These are phyloP conservation scores for Poecilia picta DNA, from an alignment of 2,797 vertebrate genomes.

Conservation along the genomic window DNA sequence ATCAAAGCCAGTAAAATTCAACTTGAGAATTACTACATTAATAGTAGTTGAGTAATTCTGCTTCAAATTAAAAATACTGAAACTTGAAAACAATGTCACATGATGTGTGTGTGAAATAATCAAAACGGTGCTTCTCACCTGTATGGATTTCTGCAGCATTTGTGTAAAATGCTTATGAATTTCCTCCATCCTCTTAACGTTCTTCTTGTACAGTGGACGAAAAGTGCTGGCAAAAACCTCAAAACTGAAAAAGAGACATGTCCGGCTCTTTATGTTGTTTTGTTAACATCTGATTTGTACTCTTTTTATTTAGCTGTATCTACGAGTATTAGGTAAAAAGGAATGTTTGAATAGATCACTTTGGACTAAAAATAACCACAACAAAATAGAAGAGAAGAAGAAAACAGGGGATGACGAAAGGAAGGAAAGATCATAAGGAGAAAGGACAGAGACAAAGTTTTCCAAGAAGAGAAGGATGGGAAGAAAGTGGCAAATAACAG, in stretches of 20 bases:
- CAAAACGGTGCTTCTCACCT: constrained; percentile 71
- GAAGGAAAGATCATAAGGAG: neutral
- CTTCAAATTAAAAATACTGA: neutral
- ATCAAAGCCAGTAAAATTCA: neutral
- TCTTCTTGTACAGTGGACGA: constrained; percentile 83
- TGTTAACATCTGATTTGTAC: neutral
- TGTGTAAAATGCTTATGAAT: constrained; percentile 88
- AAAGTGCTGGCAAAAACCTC: constrained; percentile 86
- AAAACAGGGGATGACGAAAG: neutral
- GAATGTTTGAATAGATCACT: neutral
- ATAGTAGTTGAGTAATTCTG: neutral
- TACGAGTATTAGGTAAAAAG: neutral
- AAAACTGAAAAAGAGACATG: constrained; percentile 76
- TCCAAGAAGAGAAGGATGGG: neutral
- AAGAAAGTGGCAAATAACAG: neutral
- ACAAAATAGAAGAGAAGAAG: neutral
- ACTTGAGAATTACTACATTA: neutral
- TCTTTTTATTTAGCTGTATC: neutral
- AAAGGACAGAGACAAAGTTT: neutral
- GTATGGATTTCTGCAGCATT: constrained; percentile 81
- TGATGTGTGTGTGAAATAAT: neutral
- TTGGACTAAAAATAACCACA: neutral
- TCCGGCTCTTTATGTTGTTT: neutral
- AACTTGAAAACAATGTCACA: neutral
- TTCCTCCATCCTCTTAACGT: constrained; percentile 83